Evolutionary conservation across 2,797 vertebrate genomes (phyloP), one percentile per base, ranked within the genome.

Genomic region (Acestrorhynchus altus): DNA sequence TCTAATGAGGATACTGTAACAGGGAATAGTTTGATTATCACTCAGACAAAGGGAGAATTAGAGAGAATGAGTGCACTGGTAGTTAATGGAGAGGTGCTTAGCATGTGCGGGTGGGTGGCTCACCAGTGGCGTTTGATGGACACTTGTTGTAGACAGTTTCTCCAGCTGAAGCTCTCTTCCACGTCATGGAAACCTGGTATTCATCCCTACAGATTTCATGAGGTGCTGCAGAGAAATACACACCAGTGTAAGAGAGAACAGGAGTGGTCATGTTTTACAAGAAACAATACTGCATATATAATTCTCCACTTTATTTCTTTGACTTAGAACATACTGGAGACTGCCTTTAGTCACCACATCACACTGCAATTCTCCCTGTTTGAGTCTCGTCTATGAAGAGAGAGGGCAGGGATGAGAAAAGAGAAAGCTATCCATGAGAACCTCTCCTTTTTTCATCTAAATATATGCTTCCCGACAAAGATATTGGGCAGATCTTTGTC

Each of bases 131-230:
- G 0, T 98, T 98, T 83, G 96, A 95, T 83, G 98, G 97, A 90
- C 98, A 99, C 83, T 98, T 99, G 93, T 98, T 98, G 92, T 98
- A 99, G 89, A 98, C 94, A 2, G 95, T 95, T 87, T 99, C 97
- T 70, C 98, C 98, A 0, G 96, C 96, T 0, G 97, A 96, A 0
- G 96, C 95, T 88, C 96, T 96, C 89, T 98, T 98, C 98, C 98
- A 99, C 0, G 93, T 95, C 95, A 96, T 96, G 52, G 95, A 84
- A 84, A 94, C 93, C 80, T 95, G 93, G 0, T 97, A 93, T 78
- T 99, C 97, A 0, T 99, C 96, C 88, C 94, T 96, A 88, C 98
- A 99, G 90, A 98, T 97, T 92, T 99, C 96, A 0, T 98, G 95
- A 86, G 94, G 94, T 65, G 96, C 97, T 98, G 88, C 8, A 57